Conservation (phyloP, 2,797 vertebrate species). For the Pipistrellus kuhlii region DNA sequence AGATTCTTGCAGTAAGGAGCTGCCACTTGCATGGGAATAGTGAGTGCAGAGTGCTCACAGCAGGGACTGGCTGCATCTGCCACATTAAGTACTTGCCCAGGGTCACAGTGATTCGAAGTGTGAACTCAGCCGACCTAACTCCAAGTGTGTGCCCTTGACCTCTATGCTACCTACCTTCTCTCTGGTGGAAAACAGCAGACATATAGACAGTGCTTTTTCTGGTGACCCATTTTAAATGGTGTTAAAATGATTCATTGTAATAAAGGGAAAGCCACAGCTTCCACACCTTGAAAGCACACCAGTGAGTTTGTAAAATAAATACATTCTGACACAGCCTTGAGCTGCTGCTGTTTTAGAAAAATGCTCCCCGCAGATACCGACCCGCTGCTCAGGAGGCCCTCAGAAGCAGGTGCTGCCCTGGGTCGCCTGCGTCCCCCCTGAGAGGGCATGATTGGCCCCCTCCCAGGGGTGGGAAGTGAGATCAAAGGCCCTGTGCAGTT, state of each 20-base stretch:
- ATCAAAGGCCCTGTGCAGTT: background rate
- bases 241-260: slow-evolving; percentile 70
- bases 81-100: background rate
- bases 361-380: slow-evolving; percentile 7
- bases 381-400: background rate
- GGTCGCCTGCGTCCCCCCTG: background rate
- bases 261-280: slow-evolving; percentile 53
- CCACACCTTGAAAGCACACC: slow-evolving; percentile 68
- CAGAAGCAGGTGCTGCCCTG: background rate
- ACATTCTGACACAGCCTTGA: slow-evolving; percentile 37
- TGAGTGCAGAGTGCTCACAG: accelerated
- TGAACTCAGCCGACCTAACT: slow-evolving; percentile 36
- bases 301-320: slow-evolving; percentile 57
- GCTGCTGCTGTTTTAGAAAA: slow-evolving; percentile 65
- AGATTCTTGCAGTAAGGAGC: slow-evolving; percentile 39
- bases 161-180: background rate
- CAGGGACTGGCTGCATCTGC: background rate
- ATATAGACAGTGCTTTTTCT: slow-evolving; percentile 15
- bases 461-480: background rate
- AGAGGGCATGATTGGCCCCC: background rate
- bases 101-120: slow-evolving; percentile 33
- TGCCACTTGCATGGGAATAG: slow-evolving; percentile 11
- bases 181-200: slow-evolving; percentile 29
- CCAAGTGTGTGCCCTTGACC: slow-evolving; percentile 56
- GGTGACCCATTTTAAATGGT: slow-evolving; percentile 42